These are phyloP conservation scores for Mycalesis mineus DNA, from an alignment of 2,888 invertebrate species.

Conservation along the genomic window DNA sequence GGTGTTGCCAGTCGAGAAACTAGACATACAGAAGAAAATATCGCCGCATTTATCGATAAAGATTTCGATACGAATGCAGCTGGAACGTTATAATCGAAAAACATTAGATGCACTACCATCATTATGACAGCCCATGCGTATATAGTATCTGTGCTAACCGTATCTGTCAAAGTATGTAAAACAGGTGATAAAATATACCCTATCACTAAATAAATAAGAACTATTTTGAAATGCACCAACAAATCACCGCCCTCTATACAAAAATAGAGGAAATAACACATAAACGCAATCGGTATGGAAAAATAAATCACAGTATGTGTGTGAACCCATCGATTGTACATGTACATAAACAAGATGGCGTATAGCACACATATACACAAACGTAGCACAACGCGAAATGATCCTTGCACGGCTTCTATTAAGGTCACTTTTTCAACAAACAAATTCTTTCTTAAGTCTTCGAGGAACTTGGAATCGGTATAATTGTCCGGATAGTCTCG, in stretches of 20 bases:
- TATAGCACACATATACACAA: constrained; percentile 87
- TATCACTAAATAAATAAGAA: constrained; percentile 88
- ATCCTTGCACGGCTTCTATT: constrained; percentile 83
- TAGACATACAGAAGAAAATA: constrained; percentile 96
- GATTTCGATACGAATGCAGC: constrained; percentile 94
- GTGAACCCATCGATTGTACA: constrained; percentile 83
- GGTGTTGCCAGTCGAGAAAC: constrained; percentile 93
- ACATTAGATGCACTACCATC: constrained; percentile 91
- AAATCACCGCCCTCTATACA: constrained; percentile 46
- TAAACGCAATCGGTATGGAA: constrained; percentile 73
- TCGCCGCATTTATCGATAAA: constrained; percentile 94
- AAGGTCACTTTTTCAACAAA: constrained; percentile 86
- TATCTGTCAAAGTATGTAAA: constrained; percentile 95
- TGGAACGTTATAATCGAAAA: constrained; percentile 93
- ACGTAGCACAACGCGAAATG: constrained; percentile 88
- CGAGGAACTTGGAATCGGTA: constrained; percentile 90
- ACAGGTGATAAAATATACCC: constrained; percentile 95
- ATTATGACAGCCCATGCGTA: constrained; percentile 94
- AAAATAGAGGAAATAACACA: constrained; percentile 81
- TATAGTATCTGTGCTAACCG: constrained; percentile 98
- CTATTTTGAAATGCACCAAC: constrained; percentile 84
- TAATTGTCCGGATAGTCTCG: constrained; percentile 94
- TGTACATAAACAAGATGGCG: constrained; percentile 83
- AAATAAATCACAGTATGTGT: constrained; percentile 81
- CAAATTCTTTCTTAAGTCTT: constrained; percentile 90